A percentile compares a stretch with the other conserved stretches of the same genome.
Conservation (phyloP, 2,888 invertebrate genomes). For the Drosophila dives region DNA sequence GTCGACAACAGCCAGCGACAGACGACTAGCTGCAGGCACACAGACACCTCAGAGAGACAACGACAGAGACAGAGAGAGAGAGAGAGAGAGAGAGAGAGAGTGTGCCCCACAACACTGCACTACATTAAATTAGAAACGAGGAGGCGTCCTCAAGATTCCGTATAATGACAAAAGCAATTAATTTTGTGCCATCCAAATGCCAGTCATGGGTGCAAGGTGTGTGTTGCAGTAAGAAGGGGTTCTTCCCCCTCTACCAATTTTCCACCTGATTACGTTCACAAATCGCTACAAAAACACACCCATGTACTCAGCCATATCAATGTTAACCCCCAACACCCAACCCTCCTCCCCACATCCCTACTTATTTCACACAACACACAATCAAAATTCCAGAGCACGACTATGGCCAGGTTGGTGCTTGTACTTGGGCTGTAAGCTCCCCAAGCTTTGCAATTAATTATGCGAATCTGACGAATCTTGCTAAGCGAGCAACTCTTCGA, state of each 20-base stretch:
- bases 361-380: slow-evolving; percentile 62
- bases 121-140: slow-evolving; percentile 79
- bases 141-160: slow-evolving; percentile 83
- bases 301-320: slow-evolving; percentile 53
- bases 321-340: slow-evolving; percentile 16
- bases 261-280: slow-evolving; percentile 80
- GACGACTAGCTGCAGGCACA: slow-evolving; percentile 17
- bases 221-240: slow-evolving; percentile 13
- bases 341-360: background rate
- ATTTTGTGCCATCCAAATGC: slow-evolving; percentile 79
- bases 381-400: slow-evolving; percentile 79
- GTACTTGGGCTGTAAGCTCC: slow-evolving; percentile 58
- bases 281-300: slow-evolving; percentile 70
- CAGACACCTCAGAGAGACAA: slow-evolving; percentile 10
- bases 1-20: slow-evolving; percentile 47
- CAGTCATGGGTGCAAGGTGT: slow-evolving; percentile 60
- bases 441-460: slow-evolving; percentile 82
- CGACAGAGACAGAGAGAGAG: slow-evolving; percentile 11
- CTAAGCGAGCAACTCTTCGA: slow-evolving; percentile 78
- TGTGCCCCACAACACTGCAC: slow-evolving; percentile 37
- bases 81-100: slow-evolving; percentile 27
- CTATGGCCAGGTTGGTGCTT: slow-evolving; percentile 51
- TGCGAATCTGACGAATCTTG: slow-evolving; percentile 82
- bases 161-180: slow-evolving; percentile 85
- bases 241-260: slow-evolving; percentile 27